Base-by-base conservation (phyloP, 2,888 invertebrate genomes). In the Platycheirus rosarum region DNA sequence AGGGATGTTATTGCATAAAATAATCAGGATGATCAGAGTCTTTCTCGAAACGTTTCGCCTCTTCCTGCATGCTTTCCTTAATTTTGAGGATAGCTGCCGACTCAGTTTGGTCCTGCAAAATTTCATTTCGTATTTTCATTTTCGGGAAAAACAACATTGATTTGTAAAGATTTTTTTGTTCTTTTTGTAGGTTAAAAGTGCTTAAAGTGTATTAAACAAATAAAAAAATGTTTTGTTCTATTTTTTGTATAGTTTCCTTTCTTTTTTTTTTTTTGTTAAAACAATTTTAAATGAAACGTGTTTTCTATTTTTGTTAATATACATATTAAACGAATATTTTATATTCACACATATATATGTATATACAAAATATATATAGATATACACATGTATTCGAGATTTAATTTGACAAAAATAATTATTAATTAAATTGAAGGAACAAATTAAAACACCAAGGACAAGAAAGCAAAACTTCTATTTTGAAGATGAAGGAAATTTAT, bases 51-150 rank as follows among this genome's bases (percentile, higher is more conserved):
- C 98, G 95, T 93, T 98, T 98, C 91, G 98, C 98, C 92, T 99
- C 99, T 92, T 99, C 98, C 92, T 99, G 98, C 98, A 99, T 98
- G 93, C 97, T 98, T 93, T 98, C 98, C 94, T 99, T 99, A 92
- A 99, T 99, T 94, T 99, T 99, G 93, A 98, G 94, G 92, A 99
- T 99, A 93, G 98, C 99, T 91, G 98, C 98, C 90, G 98, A 98
- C 93, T 98, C 98, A 91, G 96, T 98, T 93, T 98, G 97, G 93
- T 97, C 92, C 92, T 91, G 91, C 89, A 92, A 91, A 90, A 90
- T 91, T 91, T 91, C 82, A 84, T 71, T 79, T 84, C 75, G 79
- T 80, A 77, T 84, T 80, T 76, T 79, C 79, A 84, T 78, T 76
- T 85, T 84, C 82, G 71, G 69, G 44, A 71, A 76, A 70, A 82